Evolutionary conservation across 2,797 vertebrate genomes (phyloP).

Genomic region (Manis javanica): DNA sequence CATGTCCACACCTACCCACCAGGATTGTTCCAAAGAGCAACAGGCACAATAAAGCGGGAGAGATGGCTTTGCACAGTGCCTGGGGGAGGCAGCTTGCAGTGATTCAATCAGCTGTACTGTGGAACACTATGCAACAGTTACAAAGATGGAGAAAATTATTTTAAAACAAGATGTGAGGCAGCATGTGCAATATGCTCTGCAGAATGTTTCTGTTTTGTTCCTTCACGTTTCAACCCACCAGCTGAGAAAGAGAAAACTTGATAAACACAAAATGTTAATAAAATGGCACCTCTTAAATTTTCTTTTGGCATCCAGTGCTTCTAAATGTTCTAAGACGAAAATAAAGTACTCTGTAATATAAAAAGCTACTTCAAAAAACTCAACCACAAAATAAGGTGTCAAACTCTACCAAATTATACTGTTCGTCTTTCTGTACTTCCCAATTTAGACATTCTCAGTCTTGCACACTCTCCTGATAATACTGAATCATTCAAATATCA

Average conservation of each 20-base stretch:
- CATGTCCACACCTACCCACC: background rate
- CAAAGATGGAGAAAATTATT: background rate
- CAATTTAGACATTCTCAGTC: background rate
- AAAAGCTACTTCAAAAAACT: conserved; percentile 33
- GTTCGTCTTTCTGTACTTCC: background rate
- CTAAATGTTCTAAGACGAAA: conserved; percentile 26
- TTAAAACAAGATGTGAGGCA: background rate
- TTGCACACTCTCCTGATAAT: background rate
- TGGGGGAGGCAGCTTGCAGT: no score
- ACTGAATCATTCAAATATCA: background rate
- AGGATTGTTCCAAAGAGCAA: background rate
- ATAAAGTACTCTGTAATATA: background rate
- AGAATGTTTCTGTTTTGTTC: background rate
- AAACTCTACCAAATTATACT: background rate
- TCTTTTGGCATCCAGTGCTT: background rate
- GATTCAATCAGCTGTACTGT: background rate
- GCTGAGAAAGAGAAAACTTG: background rate
- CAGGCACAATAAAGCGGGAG: rapidly evolving
- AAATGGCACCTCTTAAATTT: background rate
- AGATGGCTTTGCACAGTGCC: background rate
- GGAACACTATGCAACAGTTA: background rate
- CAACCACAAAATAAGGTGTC: background rate
- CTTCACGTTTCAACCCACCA: background rate
- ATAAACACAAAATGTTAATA: background rate
- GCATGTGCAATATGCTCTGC: background rate